Base-by-base conservation (phyloP, 2,888 invertebrate species). In the Patella depressa region DNA sequence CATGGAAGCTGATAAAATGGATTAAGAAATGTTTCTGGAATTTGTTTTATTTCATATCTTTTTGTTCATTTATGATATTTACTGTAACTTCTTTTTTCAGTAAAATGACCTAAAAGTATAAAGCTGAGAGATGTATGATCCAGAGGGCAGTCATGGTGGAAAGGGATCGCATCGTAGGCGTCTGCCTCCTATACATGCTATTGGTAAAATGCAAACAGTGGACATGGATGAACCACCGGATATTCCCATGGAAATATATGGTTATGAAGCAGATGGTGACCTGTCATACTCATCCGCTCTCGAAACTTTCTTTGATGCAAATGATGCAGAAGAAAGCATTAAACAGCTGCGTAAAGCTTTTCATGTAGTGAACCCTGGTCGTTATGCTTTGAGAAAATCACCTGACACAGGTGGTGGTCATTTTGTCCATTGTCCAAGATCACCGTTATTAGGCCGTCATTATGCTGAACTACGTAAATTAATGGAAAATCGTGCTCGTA, bases 401-500 rank as follows among this genome's bases (percentile, higher is more conserved):
- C 85, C 88, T 14, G 88, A 88, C n/a, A 85, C 87, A 76, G 85
- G 85, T 24, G 86, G 86, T 57, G 85, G 85, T 14, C 86, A 86
- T 59, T 90, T 91, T 77, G 83, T 87, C 19, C 91, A 91, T 81
- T 90, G 90, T 78, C 84, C 85, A 69, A 85, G 87, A 79, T 85
- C 87, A 2, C 83, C 85, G 7, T 83, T 81, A 3, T 80, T 90
- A 7, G 90, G 88, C 1, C 80, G 83, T 65, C 85, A 89, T 53
- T 90, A 90, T 78, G 73, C 83, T 5, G 82, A 85, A 24, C 82
- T 91, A 12, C 83, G 89, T 12, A 78, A 83, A 71, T 70, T 88
- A 45, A 84, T 91, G 80, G 89, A 89, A 78, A 85, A 86, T 54
- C 82, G 87, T 69, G 88, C 89, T 14, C 82, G 85, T 74, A 79